Base-by-base conservation (phyloP, 1,140 invertebrate species). In the Aphelenchoides avenae region DNA sequence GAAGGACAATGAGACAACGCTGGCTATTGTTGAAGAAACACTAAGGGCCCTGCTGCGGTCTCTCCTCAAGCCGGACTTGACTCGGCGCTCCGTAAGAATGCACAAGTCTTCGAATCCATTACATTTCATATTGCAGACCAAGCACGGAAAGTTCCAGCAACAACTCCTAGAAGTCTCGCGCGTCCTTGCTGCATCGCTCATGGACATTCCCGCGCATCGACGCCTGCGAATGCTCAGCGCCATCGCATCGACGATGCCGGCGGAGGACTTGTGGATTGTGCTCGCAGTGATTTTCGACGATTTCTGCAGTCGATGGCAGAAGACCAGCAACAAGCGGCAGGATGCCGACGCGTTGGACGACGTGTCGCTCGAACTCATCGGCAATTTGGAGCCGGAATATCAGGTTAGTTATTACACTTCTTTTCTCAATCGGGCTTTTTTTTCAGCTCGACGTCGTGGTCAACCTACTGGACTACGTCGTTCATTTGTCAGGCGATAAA, bases 1-100 rank as follows among this genome's bases (percentile, higher is more conserved):
- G 47, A 63, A 61, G 31, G 60, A 62, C 44, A 62, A 62, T 36
- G 59, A 64, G 18, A 26, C 63, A 22, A 62, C 60, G 1, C 40
- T 62, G n/a, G 44, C 13, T 5, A 34, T 62, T 15, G 34, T 62
- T 39, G 60, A 62, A 39, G 60, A 62, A 37, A 42, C 60, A 18
- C 29, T 64, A 3, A 13, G 30, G 6, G 57, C 60, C 3, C 39
- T 62, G 1, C 42, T 62, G 26, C 26, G 27, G 13, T 46, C 60
- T 13, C 26, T 62, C 15, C 20, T 64, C 30, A 33, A 22, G 3
- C 40, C 60, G 20, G 36, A 42, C 5, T 26, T 26, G 15, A 6
- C 13, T 9, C 48, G 1, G 20, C n/a, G n/a, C n/a, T n/a, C n/a
- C n/a, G n/a, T n/a, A n/a, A n/a, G n/a, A n/a, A n/a, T n/a, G n/a